Evolutionary conservation across 2,888 invertebrate genomes (phyloP).

Genomic region (Margaritifera margaritifera): DNA sequence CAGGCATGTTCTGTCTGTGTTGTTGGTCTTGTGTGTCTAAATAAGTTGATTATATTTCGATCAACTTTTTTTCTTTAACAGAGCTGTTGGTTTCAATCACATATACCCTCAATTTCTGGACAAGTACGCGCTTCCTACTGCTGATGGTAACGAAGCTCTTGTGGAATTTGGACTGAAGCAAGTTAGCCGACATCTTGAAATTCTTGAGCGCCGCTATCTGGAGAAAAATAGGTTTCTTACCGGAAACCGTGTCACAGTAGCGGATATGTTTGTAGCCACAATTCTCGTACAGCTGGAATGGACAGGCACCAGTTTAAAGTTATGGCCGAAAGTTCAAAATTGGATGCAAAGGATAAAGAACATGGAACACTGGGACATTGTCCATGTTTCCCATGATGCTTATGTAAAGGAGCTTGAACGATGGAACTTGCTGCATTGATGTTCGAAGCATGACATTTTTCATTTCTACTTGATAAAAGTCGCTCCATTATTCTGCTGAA

Average conservation of each 20-base stretch:
- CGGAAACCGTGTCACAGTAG: slow-evolving; percentile 55
- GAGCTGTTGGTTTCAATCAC: slow-evolving; percentile 56
- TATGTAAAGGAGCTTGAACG: slow-evolving; percentile 55
- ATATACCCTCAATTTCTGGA: slow-evolving; percentile 65
- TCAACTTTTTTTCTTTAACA: slow-evolving; percentile 26
- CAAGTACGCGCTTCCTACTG: slow-evolving; percentile 52
- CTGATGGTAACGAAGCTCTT: slow-evolving; percentile 56
- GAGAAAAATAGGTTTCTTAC: slow-evolving; percentile 49
- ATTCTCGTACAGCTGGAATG: slow-evolving; percentile 59
- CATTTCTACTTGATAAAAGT: no score
- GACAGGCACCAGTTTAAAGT: slow-evolving; percentile 57
- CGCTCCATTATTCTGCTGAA: no score
- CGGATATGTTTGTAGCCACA: slow-evolving; percentile 59
- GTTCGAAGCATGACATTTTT: no score
- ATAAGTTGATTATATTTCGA: background rate
- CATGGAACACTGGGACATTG: slow-evolving; percentile 60
- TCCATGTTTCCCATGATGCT: slow-evolving; percentile 54
- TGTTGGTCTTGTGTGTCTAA: background rate
- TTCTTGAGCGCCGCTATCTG: slow-evolving; percentile 59
- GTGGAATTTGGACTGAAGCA: slow-evolving; percentile 56
- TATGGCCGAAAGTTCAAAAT: slow-evolving; percentile 60
- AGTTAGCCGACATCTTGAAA: slow-evolving; percentile 55
- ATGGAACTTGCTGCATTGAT: slow-evolving; percentile 10
- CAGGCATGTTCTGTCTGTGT: background rate
- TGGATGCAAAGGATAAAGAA: slow-evolving; percentile 57